Evolutionary conservation across 2,888 invertebrate genomes (phyloP).

Genomic region (Mimas tiliae): DNA sequence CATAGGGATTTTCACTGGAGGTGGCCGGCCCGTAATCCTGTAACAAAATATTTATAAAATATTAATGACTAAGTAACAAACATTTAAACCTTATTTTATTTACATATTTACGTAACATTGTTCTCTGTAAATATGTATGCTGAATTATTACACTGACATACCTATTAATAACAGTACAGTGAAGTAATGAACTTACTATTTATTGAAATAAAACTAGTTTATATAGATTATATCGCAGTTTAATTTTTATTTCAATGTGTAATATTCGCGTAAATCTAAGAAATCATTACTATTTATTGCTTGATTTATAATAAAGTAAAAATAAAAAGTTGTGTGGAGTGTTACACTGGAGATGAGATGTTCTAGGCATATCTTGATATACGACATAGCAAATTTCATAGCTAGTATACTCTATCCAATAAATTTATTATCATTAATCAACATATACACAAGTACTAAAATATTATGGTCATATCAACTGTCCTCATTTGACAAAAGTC

Average conservation of each 20-base stretch:
- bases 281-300: too few species aligned
- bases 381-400: not conserved
- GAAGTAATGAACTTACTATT: not conserved
- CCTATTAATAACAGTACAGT: not conserved
- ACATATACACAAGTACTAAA: not conserved
- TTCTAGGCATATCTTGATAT: too few species aligned
- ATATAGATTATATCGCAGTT: too few species aligned
- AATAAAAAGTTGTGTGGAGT: not conserved
- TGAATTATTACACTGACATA: not conserved
- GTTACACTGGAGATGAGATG: too few species aligned
- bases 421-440: conserved; percentile 1
- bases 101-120: not conserved
- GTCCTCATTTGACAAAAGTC: not conserved
- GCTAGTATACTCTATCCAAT: not conserved
- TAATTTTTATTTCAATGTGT: too few species aligned
- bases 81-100: not conserved
- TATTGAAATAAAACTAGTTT: too few species aligned
- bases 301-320: too few species aligned
- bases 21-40: conserved; percentile 84
- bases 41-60: conserved; percentile 57
- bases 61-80: not conserved
- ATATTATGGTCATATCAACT: not conserved
- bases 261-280: too few species aligned
- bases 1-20: conserved; percentile 81
- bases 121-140: not conserved